phyloP scores from a whole-genome alignment of 2,888 invertebrate genomes.

The Amphipoea lucens region DNA sequence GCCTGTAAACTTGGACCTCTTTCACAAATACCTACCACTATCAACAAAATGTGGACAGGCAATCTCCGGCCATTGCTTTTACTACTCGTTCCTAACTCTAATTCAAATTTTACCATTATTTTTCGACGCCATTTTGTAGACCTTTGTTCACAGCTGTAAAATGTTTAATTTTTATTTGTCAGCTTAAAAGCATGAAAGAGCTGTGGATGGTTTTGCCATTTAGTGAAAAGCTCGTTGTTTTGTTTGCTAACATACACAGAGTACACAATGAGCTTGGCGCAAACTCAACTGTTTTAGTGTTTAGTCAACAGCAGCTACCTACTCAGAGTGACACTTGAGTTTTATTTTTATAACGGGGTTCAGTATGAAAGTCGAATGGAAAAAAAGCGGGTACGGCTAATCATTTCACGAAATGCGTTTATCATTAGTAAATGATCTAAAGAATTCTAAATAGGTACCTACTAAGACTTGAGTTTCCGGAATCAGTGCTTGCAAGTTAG shows the following conservation, averaged over 20 bases:
- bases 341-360: background rate
- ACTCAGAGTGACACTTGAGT: constrained; percentile 7
- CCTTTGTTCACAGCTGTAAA: constrained; percentile 24
- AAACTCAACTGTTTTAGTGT: constrained; percentile 35
- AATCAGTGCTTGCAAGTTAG: background rate
- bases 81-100: constrained; percentile 54
- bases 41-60: constrained; percentile 65
- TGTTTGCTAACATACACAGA: constrained; percentile 31
- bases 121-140: constrained; percentile 32
- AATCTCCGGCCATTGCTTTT: constrained; percentile 61
- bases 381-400: background rate
- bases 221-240: constrained; percentile 34
- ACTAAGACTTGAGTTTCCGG: background rate
- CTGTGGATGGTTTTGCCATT: constrained; percentile 41
- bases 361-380: background rate
- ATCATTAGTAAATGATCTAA: background rate
- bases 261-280: constrained; percentile 35
- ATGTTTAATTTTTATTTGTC: constrained; percentile 46
- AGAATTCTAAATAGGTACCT: no score
- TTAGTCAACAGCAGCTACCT: constrained; percentile 17
- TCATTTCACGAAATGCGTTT: background rate
- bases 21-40: constrained; percentile 74
- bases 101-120: constrained; percentile 54
- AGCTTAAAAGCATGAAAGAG: constrained; percentile 39
- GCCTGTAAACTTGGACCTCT: constrained; percentile 75